Evolutionary conservation across 1,140 invertebrate genomes (phyloP).

Genomic region (Vanessa atalanta): DNA sequence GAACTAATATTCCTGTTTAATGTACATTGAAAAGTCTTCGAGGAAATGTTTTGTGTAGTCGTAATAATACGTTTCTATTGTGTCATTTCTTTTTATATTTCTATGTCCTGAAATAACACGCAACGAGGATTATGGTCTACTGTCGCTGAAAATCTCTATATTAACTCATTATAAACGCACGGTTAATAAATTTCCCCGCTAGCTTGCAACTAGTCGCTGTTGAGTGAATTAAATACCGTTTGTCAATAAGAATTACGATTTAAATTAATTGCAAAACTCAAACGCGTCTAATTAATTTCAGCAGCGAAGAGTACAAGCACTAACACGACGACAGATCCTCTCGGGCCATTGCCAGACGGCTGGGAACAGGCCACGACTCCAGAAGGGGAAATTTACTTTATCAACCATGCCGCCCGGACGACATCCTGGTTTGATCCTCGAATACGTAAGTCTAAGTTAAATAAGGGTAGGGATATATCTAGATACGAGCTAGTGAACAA

Average conservation of each 20-base stretch:
- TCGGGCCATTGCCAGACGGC: slow-evolving; percentile 94
- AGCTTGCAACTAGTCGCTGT: slow-evolving; percentile 74
- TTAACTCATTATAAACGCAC: slow-evolving; percentile 5
- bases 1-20: slow-evolving; percentile 18
- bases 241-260: slow-evolving; percentile 38
- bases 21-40: slow-evolving; percentile 29
- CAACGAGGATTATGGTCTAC: neutral
- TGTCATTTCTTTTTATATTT: slow-evolving; percentile 4
- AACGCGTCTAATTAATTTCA: slow-evolving; percentile 72
- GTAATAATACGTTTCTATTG: slow-evolving; percentile 14
- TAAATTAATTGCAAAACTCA: slow-evolving; percentile 41
- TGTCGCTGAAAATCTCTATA: neutral
- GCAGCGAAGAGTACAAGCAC: slow-evolving; percentile 80
- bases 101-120: neutral
- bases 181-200: slow-evolving; percentile 12
- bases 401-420: slow-evolving; percentile 96
- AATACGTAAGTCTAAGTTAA: slow-evolving; percentile 27
- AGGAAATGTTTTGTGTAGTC: slow-evolving; percentile 19
- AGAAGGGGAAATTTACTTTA: slow-evolving; percentile 98
- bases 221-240: slow-evolving; percentile 66
- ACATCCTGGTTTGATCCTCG: slow-evolving; percentile 97
- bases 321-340: slow-evolving; percentile 76
- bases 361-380: slow-evolving; percentile 97
- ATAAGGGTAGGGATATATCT: slow-evolving; percentile 6
- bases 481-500: neutral